Conservation (phyloP, 2,113 vertebrate species). For the Chaetops frenatus region DNA sequence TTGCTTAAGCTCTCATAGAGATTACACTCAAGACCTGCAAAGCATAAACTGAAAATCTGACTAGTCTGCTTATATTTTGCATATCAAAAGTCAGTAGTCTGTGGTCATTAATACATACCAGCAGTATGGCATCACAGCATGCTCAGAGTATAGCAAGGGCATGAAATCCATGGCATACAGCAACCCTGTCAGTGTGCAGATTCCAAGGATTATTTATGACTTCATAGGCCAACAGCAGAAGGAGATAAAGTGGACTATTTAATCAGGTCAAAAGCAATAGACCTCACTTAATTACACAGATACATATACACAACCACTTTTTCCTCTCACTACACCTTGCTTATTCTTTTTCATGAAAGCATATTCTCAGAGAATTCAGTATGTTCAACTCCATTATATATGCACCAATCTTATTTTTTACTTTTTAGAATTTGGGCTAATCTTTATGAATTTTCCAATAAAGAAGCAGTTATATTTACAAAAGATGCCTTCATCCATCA, state of each 20-base stretch:
- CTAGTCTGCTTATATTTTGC: not conserved
- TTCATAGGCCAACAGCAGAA: not conserved
- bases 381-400: not conserved
- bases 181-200: not conserved
- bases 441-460: not conserved
- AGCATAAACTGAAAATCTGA: not conserved
- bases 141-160: constrained; percentile 4
- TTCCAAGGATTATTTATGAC: constrained; percentile 20
- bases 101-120: not conserved
- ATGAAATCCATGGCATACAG: constrained; percentile 8
- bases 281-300: not conserved
- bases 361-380: not conserved
- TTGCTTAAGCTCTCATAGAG: not conserved
- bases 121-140: not conserved
- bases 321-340: not conserved
- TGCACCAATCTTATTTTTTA: not conserved
- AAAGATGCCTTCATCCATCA: not conserved
- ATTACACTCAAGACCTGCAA: not conserved
- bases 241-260: not conserved
- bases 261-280: constrained; percentile 29
- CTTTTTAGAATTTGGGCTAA: not conserved
- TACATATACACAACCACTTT: not conserved
- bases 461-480: not conserved
- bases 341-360: not conserved
- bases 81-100: not conserved